Evolutionary conservation across 1,140 invertebrate genomes (phyloP), one percentile per base, ranked within the genome.

Genomic region (Brachionus asplanchnoidis): DNA sequence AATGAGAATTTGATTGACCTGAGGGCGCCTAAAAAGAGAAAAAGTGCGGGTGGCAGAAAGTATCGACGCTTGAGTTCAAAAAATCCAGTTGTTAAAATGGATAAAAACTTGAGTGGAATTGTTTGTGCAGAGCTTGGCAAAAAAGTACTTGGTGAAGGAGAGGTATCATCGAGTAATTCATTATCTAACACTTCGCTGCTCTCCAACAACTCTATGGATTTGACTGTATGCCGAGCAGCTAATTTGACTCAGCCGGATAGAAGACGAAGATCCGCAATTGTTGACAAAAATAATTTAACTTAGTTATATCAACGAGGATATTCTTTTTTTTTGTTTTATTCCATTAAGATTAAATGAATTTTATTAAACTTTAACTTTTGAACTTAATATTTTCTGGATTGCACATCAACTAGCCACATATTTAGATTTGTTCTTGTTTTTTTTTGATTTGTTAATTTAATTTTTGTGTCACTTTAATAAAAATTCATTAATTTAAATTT

Each of bases 211-310:
- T 68, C 66, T 4, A 8, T 68, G 12, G 11, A 68, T 68, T 68
- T 68, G 28, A 68, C 66, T 68, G 66, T 68, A 8, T 68, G 66
- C n/a, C 20, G 66, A n/a, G 66, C 66, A 68, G 66, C 66, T 32
- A 68, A 17, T 32, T 40, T 68, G 17, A 53, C 46, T 53, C 3
- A 53, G 5, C 0, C 46, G 46, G 12, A 53, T 6, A n/a, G 11
- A 53, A 53, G 17, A 20, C 26, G 9, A 60, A 60, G 8, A 23
- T 20, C 53, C 20, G 7, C 8, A 9, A 20, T 20, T 60, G n/a
- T 23, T 23, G 17, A 8, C 8, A 23, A 9, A 5, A 60, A 60
- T 3, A 60, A 60, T 60, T 23, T 60, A 53, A 53, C 46, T 53
- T 53, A 17, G 17, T n/a, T n/a, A 53, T 17, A 17, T 14, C 32